Evolutionary conservation across 92 coral and sea anemone species (phyloP).

Genomic region (Meandrina meandrites): DNA sequence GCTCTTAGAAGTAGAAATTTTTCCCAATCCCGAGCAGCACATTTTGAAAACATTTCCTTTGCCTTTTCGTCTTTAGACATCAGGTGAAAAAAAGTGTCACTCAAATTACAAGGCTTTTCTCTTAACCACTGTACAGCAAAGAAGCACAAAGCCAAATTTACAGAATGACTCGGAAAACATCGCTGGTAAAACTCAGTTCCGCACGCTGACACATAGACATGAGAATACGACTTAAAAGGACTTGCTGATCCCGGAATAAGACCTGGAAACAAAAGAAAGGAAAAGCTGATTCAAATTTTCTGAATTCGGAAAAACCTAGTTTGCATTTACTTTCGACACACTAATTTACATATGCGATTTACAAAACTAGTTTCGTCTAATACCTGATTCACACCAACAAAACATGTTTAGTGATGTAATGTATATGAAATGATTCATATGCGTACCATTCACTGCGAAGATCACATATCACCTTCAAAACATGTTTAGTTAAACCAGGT

Average conservation of each 20-base stretch:
- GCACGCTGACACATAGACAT: not conserved
- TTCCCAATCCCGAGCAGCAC: conserved; percentile 34
- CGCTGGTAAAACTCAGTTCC: not conserved
- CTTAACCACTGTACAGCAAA: not conserved
- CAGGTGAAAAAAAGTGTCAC: not conserved
- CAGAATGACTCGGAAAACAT: not conserved
- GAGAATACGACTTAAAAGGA: not conserved
- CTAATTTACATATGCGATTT: too few species aligned
- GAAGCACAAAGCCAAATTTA: not conserved
- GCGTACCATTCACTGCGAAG: too few species aligned
- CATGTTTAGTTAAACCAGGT: too few species aligned
- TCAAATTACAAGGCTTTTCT: not conserved
- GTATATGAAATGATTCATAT: too few species aligned
- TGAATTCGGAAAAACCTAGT: too few species aligned
- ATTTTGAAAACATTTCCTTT: not conserved
- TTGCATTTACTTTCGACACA: too few species aligned
- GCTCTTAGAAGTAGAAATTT: conserved; percentile 34
- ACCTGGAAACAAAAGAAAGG: not conserved
- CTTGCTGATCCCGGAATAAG: not conserved
- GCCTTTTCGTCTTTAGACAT: not conserved
- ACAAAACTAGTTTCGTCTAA: too few species aligned
- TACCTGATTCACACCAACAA: too few species aligned
- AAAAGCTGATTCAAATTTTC: too few species aligned
- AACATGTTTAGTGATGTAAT: too few species aligned
- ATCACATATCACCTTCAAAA: too few species aligned